Evolutionary conservation across 1,140 invertebrate species (phyloP).

Genomic region (Bombus cullumanus): DNA sequence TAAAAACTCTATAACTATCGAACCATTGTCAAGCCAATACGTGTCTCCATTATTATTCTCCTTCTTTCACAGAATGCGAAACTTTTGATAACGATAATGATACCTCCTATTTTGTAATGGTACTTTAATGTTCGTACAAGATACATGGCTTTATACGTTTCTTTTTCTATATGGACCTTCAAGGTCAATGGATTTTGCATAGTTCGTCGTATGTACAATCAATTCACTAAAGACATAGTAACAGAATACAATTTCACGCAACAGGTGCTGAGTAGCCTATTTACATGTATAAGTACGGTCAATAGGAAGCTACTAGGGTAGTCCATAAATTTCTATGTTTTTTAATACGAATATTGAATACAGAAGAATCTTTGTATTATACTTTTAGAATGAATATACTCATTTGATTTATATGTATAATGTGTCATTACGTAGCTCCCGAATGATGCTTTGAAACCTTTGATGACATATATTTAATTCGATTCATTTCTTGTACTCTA

Average conservation of each 20-base stretch:
- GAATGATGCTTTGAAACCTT: no score
- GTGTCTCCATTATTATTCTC: neutral
- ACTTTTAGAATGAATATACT: no score
- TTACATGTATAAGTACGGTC: neutral
- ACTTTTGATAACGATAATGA: neutral
- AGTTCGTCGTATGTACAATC: neutral
- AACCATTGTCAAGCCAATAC: neutral
- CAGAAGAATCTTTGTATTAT: no score
- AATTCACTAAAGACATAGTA: neutral
- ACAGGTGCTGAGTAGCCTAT: conserved; percentile 6
- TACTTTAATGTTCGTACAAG: neutral
- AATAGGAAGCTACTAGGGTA: neutral
- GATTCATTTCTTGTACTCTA: no score
- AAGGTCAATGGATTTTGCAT: neutral
- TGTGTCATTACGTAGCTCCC: no score
- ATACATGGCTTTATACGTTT: neutral
- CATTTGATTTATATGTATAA: no score
- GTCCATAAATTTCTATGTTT: no score
- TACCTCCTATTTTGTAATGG: no score
- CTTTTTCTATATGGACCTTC: neutral
- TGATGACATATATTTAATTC: no score
- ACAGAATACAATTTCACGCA: conserved; percentile 1
- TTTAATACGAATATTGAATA: no score
- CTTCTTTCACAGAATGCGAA: neutral
- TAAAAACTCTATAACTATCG: neutral